Conservation (phyloP, 2,113 vertebrate genomes). For the Caranx melampygus region DNA sequence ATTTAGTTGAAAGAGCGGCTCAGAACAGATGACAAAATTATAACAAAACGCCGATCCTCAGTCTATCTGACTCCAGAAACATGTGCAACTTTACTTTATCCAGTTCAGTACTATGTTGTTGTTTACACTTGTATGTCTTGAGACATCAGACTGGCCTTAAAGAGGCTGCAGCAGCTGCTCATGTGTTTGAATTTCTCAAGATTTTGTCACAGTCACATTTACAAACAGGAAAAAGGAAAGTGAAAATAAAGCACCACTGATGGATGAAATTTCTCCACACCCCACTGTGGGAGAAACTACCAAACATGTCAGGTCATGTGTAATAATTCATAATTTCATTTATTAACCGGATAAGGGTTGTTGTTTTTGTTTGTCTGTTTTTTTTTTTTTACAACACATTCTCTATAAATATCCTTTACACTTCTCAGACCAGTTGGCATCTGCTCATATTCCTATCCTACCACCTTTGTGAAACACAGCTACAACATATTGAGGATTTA, state of each 20-base stretch:
- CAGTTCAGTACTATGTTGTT: neutral
- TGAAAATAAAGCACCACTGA: neutral
- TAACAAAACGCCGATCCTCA: conserved; percentile 6
- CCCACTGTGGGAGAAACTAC: neutral
- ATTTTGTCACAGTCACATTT: neutral
- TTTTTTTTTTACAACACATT: neutral
- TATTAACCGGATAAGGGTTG: neutral
- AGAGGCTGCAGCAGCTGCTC: neutral
- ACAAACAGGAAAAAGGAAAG: neutral
- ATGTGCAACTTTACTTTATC: conserved; percentile 6
- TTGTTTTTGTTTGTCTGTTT: too few species aligned
- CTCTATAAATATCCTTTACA: neutral
- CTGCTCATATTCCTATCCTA: neutral
- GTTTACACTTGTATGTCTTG: neutral
- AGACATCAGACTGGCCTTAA: conserved; percentile 12
- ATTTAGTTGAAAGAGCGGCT: conserved; percentile 10
- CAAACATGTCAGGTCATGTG: neutral
- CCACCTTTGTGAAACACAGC: neutral
- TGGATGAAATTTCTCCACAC: neutral
- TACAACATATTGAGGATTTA: neutral
- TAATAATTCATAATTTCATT: neutral
- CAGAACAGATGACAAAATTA: conserved; percentile 23
- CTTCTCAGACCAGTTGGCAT: neutral
- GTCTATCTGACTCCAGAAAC: conserved; percentile 2
- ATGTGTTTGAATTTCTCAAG: neutral